These are phyloP conservation scores for Amaurobius ferox DNA, from an alignment of 2,888 invertebrate species.

Conservation along the genomic window DNA sequence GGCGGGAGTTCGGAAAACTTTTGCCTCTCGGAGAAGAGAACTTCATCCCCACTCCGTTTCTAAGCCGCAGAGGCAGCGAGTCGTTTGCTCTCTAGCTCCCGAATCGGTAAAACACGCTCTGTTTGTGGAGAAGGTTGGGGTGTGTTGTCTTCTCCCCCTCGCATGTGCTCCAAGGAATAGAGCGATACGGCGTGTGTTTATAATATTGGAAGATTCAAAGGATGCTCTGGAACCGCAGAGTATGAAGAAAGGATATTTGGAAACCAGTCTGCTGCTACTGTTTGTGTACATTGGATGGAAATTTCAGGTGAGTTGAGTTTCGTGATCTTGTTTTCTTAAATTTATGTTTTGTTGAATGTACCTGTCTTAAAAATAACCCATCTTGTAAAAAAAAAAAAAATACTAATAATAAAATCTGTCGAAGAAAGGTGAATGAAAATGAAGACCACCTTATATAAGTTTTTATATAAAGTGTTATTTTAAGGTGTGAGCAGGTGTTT, in stretches of 20 bases:
- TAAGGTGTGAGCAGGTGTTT: no score
- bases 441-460: no score
- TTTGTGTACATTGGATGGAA: conserved; percentile 40
- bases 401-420: no score
- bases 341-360: no score
- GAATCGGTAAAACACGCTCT: background rate
- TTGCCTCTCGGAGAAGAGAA: conserved; percentile 1
- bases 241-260: conserved; percentile 63
- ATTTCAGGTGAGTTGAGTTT: conserved; percentile 33
- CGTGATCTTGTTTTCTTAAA: no score
- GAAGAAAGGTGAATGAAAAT: no score
- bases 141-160: background rate
- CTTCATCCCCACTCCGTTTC: background rate
- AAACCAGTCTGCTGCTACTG: conserved; percentile 37
- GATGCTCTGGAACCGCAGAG: conserved; percentile 23
- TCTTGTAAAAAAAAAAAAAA: no score
- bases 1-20: conserved; percentile 36
- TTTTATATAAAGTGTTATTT: no score
- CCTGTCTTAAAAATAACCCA: no score
- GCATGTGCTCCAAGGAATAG: background rate
- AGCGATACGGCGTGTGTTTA: background rate
- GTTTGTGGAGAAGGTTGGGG: background rate
- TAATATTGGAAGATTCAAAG: background rate
- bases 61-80: background rate
- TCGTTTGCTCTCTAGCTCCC: background rate